Percentiles rank a stretch among this genome's conserved stretches.
phyloP scores from a whole-genome alignment of 1,140 invertebrate species.

The Drosophila nasuta region DNA sequence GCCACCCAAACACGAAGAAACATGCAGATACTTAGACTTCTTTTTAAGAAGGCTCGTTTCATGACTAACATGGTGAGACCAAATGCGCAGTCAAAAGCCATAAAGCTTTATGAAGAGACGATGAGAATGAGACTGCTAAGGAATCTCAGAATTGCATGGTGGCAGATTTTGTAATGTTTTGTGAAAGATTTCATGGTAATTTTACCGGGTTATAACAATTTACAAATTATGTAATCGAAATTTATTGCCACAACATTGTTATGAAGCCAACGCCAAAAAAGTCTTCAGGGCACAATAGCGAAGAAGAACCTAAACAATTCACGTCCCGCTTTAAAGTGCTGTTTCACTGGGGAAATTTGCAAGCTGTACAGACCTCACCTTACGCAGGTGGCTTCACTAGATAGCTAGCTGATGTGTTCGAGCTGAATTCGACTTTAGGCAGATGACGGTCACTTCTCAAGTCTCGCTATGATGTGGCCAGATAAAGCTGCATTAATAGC shows the following conservation, averaged over 20 bases:
- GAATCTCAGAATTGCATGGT: conserved; percentile 25
- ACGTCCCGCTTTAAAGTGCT: conserved; percentile 32
- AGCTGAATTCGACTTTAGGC: conserved; percentile 58
- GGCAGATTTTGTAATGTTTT: conserved; percentile 77
- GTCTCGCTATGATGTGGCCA: conserved; percentile 12
- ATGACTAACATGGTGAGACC: conserved; percentile 57
- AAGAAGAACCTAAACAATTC: neutral
- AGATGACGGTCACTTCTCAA: conserved; percentile 19
- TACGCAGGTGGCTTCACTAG: conserved; percentile 69
- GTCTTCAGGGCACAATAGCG: neutral
- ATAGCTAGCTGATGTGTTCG: conserved; percentile 64
- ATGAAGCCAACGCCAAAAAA: conserved; percentile 2
- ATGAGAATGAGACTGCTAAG: neutral
- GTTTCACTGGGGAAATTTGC: neutral
- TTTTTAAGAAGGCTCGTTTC: conserved; percentile 37
- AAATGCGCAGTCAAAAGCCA: conserved; percentile 63
- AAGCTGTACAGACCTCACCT: conserved; percentile 30
- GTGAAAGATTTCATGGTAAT: conserved; percentile 81
- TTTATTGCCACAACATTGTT: conserved; percentile 62
- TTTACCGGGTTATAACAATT: conserved; percentile 80
- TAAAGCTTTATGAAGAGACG: conserved; percentile 67
- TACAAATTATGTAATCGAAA: conserved; percentile 81
- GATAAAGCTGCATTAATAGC: conserved; percentile 36
- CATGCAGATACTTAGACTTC: conserved; percentile 13
- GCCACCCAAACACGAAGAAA: conserved; percentile 64